phyloP scores from a whole-genome alignment of 2,113 vertebrate genomes.

The Zapornia atra region DNA sequence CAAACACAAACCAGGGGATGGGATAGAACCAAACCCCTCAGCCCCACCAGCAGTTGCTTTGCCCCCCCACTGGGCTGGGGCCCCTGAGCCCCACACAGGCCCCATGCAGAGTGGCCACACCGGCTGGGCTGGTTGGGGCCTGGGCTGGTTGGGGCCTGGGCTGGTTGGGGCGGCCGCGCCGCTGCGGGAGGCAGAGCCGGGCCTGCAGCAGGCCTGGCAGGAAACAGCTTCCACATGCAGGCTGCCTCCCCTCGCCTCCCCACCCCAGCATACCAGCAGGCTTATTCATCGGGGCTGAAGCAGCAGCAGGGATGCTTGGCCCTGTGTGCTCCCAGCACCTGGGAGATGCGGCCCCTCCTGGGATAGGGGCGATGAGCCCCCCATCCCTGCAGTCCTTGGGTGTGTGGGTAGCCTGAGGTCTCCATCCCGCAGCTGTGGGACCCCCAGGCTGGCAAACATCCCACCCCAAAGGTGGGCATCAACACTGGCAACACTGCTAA shows the following conservation, averaged over 20 bases:
- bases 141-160: too few relatives aligned
- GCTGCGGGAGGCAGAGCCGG: background rate
- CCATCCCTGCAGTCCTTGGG: too few relatives aligned
- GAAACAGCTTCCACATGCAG: conserved; percentile 32
- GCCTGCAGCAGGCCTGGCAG: background rate
- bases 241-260: background rate
- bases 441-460: background rate
- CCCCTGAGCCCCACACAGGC: background rate
- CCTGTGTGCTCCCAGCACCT: accelerated
- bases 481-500: background rate
- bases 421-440: accelerated
- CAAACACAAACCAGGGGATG: background rate
- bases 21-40: background rate
- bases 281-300: background rate
- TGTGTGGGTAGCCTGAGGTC: accelerated
- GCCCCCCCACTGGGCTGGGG: background rate
- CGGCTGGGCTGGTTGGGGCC: background rate
- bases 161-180: background rate
- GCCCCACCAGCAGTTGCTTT: background rate
- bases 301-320: accelerated
- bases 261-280: background rate
- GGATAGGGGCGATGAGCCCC: accelerated
- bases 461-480: accelerated
- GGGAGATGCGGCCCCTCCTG: background rate
- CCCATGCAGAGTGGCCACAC: background rate